Evolutionary conservation across 2,113 vertebrate genomes (phyloP), one percentile per base, ranked within the genome.

Genomic region (Channa maculata): DNA sequence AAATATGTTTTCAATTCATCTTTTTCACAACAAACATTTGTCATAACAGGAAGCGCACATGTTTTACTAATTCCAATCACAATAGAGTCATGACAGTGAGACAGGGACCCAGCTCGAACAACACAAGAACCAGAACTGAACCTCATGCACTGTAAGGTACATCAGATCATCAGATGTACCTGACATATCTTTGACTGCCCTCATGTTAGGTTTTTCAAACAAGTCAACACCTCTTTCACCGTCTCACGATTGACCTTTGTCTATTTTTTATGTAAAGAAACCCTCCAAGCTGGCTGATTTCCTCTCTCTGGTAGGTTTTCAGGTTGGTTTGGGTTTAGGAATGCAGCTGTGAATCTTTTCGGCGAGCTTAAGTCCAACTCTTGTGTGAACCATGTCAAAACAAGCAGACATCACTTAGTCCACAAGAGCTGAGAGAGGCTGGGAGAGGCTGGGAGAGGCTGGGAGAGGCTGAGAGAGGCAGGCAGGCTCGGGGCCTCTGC

Each of bases 361-460:
- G 43, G 36, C 2, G 64, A 81, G 72, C 75, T 83, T 87, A 83
- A 84, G 86, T 60, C 66, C 48, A 13, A 73, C 75, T 84, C 82
- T 92, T 93, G 91, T 90, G 91, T 91, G 88, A 94, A 94, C 67
- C 65, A 50, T 92, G 92, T 93, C 92, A 93, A 92, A 94, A 93
- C 93, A 94, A 71, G 88, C 85, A 68, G 82, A 79, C 88, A 68
- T 91, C 90, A 92, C 89, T 88, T 87, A 86, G 86, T 76, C 79
- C 80, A 75, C 2, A 74, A 76, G 71, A 82, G 83, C 77, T 59
- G 77, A 82, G 77, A 67, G 83, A 84, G 12, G 41, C 37, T 41
- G 37, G 71, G 82, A 79, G 86, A 85, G 77, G 79, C 67, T n/a
- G n/a, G n/a, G n/a, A n/a, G n/a, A n/a, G 24, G 83, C 77, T 59